These are phyloP conservation scores for Vesta saturnalis DNA, from an alignment of 2,888 invertebrate genomes.

Conservation along the genomic window DNA sequence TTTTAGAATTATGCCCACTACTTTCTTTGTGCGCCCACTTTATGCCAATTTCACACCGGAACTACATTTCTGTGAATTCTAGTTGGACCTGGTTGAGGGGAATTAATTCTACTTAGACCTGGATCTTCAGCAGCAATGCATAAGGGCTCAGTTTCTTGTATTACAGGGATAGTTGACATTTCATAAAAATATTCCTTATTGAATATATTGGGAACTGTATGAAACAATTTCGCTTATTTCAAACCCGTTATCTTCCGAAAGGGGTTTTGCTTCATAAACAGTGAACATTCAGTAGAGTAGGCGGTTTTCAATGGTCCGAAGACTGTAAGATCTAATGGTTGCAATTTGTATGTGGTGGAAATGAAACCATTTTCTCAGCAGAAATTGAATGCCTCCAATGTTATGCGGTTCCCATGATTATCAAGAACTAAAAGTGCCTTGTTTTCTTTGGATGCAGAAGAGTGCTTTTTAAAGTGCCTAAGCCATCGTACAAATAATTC, in stretches of 20 bases:
- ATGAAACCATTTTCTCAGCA: background rate
- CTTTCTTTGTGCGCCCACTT: background rate
- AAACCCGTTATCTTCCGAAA: background rate
- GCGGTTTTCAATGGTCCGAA: background rate
- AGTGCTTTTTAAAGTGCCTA: too few relatives aligned
- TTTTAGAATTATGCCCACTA: background rate
- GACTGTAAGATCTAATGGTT: background rate
- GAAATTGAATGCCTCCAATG: background rate
- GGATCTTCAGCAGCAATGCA: background rate
- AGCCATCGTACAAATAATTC: too few relatives aligned
- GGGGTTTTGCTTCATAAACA: background rate
- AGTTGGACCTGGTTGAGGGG: background rate
- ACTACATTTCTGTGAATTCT: background rate
- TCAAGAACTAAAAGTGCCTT: background rate
- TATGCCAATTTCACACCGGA: background rate
- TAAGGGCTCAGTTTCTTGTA: background rate
- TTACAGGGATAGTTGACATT: background rate
- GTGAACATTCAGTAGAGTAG: background rate
- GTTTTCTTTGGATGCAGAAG: background rate
- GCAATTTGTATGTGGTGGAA: background rate
- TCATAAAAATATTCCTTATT: background rate
- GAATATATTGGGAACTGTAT: background rate
- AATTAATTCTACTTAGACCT: background rate
- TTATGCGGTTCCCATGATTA: background rate
- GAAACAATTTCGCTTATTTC: background rate